Evolutionary conservation across 1,140 invertebrate species (phyloP).

Genomic region (Odontomachus brunneus): DNA sequence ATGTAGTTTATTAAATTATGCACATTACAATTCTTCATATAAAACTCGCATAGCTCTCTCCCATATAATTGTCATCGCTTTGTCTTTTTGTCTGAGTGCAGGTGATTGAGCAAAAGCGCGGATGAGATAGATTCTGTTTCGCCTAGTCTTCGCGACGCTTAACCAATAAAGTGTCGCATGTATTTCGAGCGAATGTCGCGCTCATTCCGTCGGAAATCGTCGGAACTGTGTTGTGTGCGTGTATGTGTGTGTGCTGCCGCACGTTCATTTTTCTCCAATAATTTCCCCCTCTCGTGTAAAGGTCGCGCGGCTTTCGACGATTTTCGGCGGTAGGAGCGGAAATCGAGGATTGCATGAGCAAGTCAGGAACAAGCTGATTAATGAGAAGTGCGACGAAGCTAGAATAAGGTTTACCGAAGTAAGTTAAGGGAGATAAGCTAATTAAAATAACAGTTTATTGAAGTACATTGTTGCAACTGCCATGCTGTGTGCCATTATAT

Average conservation of each 20-base stretch:
- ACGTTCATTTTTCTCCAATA: slow-evolving; percentile 15
- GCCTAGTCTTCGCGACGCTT: slow-evolving; percentile 65
- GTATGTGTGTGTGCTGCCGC: no score
- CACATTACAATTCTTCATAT: no score
- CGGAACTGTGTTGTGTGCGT: not conserved
- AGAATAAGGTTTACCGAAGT: slow-evolving; percentile 64
- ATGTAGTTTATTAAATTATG: no score
- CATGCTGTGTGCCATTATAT: slow-evolving; percentile 86
- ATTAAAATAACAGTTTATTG: slow-evolving; percentile 80
- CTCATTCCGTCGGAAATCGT: slow-evolving; percentile 44
- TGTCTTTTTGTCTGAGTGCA: no score
- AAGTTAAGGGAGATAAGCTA: slow-evolving; percentile 75
- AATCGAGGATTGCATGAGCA: slow-evolving; percentile 15
- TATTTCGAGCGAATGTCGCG: slow-evolving; percentile 51
- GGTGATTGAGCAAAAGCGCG: slow-evolving; percentile 22
- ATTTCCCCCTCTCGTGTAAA: slow-evolving; percentile 2
- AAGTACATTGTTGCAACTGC: slow-evolving; percentile 85
- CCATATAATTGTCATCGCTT: no score
- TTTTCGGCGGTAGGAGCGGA: not conserved
- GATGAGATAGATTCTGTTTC: slow-evolving; percentile 49
- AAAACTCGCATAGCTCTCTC: no score
- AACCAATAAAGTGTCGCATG: slow-evolving; percentile 39
- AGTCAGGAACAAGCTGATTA: not conserved
- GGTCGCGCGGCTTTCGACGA: not conserved
- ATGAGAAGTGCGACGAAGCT: slow-evolving; percentile 60